A percentile compares a stretch with the other conserved stretches of the same genome.
phyloP scores from a whole-genome alignment of 2,797 vertebrate genomes.

The Chelonia mydas region DNA sequence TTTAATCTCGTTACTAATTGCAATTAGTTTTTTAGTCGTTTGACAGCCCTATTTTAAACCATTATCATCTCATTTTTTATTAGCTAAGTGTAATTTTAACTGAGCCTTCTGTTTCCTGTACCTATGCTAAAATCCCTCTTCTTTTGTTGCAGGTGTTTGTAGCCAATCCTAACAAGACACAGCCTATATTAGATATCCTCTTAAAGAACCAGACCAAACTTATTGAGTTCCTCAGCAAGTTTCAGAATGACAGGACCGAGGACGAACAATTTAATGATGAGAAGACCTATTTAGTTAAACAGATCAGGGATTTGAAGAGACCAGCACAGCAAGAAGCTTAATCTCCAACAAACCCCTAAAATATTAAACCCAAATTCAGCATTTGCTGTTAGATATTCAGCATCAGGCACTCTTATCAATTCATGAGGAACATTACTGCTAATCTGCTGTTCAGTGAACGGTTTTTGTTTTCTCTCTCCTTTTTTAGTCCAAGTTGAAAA shows the following conservation, averaged over 20 bases:
- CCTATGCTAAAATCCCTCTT: background rate
- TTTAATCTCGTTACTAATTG: too few relatives aligned
- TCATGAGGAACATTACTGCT: conserved; percentile 88
- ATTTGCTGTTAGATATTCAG: conserved; percentile 88
- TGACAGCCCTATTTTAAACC: background rate
- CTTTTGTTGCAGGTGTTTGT: conserved; percentile 91
- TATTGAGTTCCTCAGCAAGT: conserved; percentile 98
- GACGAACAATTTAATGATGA: conserved; percentile 98
- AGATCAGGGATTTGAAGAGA: conserved; percentile 99
- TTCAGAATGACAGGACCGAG: conserved; percentile 97
- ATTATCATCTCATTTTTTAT: background rate
- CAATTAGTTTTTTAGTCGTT: too few relatives aligned
- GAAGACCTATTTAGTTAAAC: conserved; percentile 99
- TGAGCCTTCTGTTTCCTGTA: background rate
- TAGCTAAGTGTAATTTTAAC: background rate
- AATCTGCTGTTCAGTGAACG: conserved; percentile 90
- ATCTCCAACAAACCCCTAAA: conserved; percentile 79
- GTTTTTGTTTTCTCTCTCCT: conserved; percentile 84
- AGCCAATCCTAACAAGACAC: conserved; percentile 97
- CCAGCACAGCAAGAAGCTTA: conserved; percentile 94
- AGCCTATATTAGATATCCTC: conserved; percentile 97
- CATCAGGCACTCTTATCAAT: conserved; percentile 84
- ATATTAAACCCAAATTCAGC: conserved; percentile 86
- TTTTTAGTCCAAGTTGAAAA: conserved; percentile 86
- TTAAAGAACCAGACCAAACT: conserved; percentile 98